A percentile compares a stretch with the other conserved stretches of the same genome.
phyloP scores from a whole-genome alignment of 2,797 vertebrate species.

The Leptodactylus fallax region DNA sequence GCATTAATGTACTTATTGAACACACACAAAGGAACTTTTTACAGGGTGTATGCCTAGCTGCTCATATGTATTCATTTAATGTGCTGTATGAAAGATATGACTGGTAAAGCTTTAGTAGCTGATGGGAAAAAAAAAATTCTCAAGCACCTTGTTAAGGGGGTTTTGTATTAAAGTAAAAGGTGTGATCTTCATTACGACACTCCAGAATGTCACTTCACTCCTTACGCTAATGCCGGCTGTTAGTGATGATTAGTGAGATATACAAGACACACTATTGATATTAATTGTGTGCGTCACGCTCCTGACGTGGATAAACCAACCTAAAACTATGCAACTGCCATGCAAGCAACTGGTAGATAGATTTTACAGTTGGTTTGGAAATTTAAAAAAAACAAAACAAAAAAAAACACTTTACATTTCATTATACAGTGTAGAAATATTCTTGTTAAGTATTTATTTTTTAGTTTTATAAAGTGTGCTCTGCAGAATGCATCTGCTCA shows the following conservation, averaged over 20 bases:
- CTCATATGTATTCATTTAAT: conserved; percentile 48
- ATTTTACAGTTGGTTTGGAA: background rate
- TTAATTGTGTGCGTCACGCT: background rate
- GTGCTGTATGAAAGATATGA: conserved; percentile 32
- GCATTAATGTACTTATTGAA: conserved; percentile 57
- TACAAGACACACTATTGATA: background rate
- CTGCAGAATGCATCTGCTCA: too few species aligned
- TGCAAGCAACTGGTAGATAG: background rate
- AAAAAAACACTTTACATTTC: too few species aligned
- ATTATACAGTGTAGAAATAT: too few species aligned
- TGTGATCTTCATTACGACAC: conserved; percentile 16
- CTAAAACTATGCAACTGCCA: background rate
- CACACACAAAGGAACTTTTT: conserved; percentile 52
- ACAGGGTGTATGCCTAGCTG: conserved; percentile 21
- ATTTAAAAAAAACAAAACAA: too few species aligned
- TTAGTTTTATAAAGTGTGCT: too few species aligned
- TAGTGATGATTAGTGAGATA: conserved; percentile 9
- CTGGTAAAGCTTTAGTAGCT: conserved; percentile 44
- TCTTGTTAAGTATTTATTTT: too few species aligned
- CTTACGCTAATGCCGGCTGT: background rate
- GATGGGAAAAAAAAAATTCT: background rate
- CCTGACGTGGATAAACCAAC: background rate
- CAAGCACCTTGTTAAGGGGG: background rate
- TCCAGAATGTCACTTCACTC: background rate
- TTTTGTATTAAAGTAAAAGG: background rate